Evolutionary conservation across 2,113 vertebrate species (phyloP).

Genomic region (Urocynchramus pylzowi): DNA sequence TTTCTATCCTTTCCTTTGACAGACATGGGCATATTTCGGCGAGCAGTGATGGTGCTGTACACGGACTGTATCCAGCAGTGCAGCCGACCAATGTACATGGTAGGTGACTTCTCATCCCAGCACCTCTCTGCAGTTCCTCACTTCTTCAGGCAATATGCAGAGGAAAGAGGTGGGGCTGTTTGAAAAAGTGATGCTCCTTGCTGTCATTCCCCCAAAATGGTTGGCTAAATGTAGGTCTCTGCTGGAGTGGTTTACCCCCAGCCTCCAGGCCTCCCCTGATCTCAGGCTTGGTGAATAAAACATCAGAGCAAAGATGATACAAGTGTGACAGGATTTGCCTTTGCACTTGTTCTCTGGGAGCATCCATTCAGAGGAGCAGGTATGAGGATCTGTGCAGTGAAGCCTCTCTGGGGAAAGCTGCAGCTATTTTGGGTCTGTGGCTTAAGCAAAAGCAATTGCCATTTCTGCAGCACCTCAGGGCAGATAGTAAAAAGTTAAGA

Average conservation of each 20-base stretch:
- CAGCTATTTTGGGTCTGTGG: background rate
- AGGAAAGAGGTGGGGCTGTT: background rate
- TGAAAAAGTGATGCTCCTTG: background rate
- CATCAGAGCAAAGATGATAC: background rate
- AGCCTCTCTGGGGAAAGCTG: background rate
- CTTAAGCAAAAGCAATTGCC: background rate
- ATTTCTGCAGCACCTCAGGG: background rate
- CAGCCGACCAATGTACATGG: constrained; percentile 80
- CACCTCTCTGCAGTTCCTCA: background rate
- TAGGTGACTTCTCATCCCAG: constrained; percentile 22
- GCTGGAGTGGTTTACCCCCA: background rate
- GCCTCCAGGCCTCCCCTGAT: background rate
- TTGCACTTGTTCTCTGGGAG: background rate
- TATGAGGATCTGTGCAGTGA: fast-evolving
- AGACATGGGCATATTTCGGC: constrained; percentile 76
- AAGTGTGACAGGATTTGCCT: background rate
- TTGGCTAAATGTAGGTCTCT: background rate
- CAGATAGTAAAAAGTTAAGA: background rate
- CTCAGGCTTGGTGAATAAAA: background rate
- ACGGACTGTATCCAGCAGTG: constrained; percentile 78
- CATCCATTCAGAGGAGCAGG: background rate
- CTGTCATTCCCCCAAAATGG: background rate
- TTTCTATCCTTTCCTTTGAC: background rate
- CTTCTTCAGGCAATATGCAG: background rate
- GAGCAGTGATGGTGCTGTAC: constrained; percentile 74